phyloP scores from a whole-genome alignment of 2,113 vertebrate genomes.

The Mus spicilegus region DNA sequence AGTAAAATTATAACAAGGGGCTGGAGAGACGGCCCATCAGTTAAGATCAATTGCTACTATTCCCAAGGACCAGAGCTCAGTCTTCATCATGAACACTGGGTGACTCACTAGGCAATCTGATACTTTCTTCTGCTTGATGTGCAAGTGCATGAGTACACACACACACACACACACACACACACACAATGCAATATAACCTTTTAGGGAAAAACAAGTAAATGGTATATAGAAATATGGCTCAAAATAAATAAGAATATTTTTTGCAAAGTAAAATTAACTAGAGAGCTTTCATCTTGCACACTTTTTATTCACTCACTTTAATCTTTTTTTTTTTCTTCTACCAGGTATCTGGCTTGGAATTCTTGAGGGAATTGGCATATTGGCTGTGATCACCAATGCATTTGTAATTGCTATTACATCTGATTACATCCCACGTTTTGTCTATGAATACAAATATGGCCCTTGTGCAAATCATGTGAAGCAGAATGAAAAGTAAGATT shows the following conservation, averaged over 20 bases:
- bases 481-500: slow-evolving; percentile 91
- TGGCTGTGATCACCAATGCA: slow-evolving; percentile 99
- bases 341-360: slow-evolving; percentile 99
- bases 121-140: neutral
- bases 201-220: neutral
- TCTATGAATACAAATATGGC: slow-evolving; percentile 98
- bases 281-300: neutral
- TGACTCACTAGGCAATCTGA: neutral
- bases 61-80: neutral
- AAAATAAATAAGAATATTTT: neutral
- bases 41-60: neutral
- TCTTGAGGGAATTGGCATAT: slow-evolving; percentile 97
- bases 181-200: neutral
- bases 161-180: too few species aligned
- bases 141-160: neutral
- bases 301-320: neutral
- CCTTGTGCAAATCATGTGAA: slow-evolving; percentile 93
- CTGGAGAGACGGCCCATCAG: neutral
- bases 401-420: slow-evolving; percentile 99
- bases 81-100: neutral
- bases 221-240: neutral
- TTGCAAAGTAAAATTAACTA: neutral
- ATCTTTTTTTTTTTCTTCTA: slow-evolving; percentile 67
- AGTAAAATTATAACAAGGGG: neutral
- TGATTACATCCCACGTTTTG: slow-evolving; percentile 99